Conservation (phyloP, 2,888 invertebrate genomes). For the Syritta pipiens region DNA sequence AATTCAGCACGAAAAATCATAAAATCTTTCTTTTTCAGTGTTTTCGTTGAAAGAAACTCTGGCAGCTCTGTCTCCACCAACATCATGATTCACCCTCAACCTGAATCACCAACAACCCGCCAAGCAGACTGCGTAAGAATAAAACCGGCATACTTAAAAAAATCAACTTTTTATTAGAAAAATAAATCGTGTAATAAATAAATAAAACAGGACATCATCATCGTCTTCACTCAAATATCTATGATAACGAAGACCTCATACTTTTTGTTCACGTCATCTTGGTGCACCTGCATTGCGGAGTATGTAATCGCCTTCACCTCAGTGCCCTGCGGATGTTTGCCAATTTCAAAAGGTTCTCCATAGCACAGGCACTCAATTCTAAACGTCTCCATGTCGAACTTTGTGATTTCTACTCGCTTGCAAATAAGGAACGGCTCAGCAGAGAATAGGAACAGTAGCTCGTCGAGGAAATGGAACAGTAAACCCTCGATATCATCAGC, state of each 20-base stretch:
- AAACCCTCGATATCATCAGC: slow-evolving; percentile 94
- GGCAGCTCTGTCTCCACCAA: no score
- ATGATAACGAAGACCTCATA: slow-evolving; percentile 98
- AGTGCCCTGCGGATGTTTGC: slow-evolving; percentile 97
- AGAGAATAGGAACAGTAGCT: slow-evolving; percentile 94
- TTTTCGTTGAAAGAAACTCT: no score
- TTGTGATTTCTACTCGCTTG: slow-evolving; percentile 91
- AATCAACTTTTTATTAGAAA: slow-evolving; percentile 10
- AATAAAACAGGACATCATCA: neutral
- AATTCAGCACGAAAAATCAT: no score
- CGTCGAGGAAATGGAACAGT: slow-evolving; percentile 95
- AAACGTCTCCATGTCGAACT: slow-evolving; percentile 91
- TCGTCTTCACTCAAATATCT: slow-evolving; percentile 87
- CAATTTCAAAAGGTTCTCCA: slow-evolving; percentile 96
- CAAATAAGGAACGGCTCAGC: slow-evolving; percentile 94
- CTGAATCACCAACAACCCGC: no score
- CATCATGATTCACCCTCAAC: no score
- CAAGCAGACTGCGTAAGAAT: no score
- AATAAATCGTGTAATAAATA: neutral
- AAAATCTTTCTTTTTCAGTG: no score
- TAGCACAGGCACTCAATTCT: slow-evolving; percentile 89
- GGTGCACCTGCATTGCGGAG: slow-evolving; percentile 97
- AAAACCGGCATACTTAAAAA: no score
- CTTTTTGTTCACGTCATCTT: slow-evolving; percentile 84
- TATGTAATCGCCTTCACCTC: slow-evolving; percentile 99